Evolutionary conservation across 2,888 invertebrate species (phyloP).

Genomic region (Temnothorax rugatulus): DNA sequence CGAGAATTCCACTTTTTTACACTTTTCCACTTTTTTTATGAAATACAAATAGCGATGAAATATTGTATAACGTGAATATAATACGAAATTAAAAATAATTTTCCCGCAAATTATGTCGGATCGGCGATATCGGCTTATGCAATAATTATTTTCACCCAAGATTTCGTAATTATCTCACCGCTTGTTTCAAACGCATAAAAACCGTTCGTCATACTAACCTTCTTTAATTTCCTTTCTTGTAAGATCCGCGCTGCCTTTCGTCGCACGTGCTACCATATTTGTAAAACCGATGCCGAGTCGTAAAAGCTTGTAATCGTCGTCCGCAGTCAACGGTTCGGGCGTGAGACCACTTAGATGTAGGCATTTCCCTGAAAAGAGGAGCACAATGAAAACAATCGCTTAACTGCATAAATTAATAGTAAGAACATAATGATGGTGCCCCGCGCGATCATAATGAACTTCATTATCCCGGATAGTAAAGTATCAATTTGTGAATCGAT

Average conservation of each 20-base stretch:
- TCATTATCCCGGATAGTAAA: background rate
- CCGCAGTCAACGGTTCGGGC: conserved; percentile 97
- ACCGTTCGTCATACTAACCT: conserved; percentile 86
- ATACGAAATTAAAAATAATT: conserved; percentile 27
- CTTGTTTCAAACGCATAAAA: background rate
- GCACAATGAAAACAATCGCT: conserved; percentile 21
- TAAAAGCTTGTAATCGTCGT: conserved; percentile 97
- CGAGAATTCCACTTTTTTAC: background rate
- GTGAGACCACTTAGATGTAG: conserved; percentile 97
- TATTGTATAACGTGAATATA: conserved; percentile 17
- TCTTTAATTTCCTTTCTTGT: conserved; percentile 97
- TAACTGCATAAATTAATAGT: conserved; percentile 15
- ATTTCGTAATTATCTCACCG: conserved; percentile 31
- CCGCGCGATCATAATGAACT: conserved; percentile 18
- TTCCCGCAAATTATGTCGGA: background rate
- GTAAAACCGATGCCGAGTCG: conserved; percentile 99
- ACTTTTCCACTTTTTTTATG: no score
- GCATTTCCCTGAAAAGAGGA: conserved; percentile 92
- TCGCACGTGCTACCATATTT: conserved; percentile 98
- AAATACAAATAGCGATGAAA: conserved; percentile 21
- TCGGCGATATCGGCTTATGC: conserved; percentile 27
- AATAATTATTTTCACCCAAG: conserved; percentile 27
- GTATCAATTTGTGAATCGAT: conserved; percentile 31
- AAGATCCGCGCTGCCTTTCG: conserved; percentile 98
- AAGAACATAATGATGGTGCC: background rate